Evolutionary conservation across 2,888 invertebrate species (phyloP), one percentile per base, ranked within the genome.

Genomic region (Harpalus rufipes): DNA sequence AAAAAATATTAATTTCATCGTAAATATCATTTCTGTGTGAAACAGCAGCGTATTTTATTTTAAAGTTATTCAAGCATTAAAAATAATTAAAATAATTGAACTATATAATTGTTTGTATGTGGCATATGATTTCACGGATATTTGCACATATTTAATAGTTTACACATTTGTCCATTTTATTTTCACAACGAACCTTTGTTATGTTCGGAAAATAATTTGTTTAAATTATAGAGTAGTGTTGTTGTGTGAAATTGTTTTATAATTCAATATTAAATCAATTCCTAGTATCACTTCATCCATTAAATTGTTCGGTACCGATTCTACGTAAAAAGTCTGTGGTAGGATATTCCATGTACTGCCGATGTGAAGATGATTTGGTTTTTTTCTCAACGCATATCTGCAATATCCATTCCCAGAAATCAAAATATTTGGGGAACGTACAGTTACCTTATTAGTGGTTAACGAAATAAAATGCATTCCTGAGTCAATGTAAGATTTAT

Each of bases 91-190:
- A 68, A 74, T 74, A 74, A 74, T 74, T 74, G 44, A 74, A 74
- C 44, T 74, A 74, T 44, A 18, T 74, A 74, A 74, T 74, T 74
- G 72, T 74, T 74, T 74, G 72, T 44, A 44, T 74, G 44, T 74
- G 72, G 72, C 72, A 74, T 74, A 44, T 74, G 41, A 74, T 74
- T 74, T 74, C 51, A 74, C 44, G 72, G 44, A 18, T 14, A 74
- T 74, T 74, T 74, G 72, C 72, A 74, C 72, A 44, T 18, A 74
- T 74, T 74, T 74, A 68, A 74, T 74, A 74, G 41, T 74, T 16
- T 44, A 12, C n/a, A 74, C 18, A 74, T 74, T 41, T 44, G 41
- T 44, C 41, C 32, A 14, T 68, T 68, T 68, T 39, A 68, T 68
- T 68, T 68, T 68, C 6, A 51, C 3, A 32, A 32, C 32, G 5